These are phyloP conservation scores for Gastracanthus pulcherrimus DNA, from an alignment of 2,888 invertebrate species.

Conservation along the genomic window DNA sequence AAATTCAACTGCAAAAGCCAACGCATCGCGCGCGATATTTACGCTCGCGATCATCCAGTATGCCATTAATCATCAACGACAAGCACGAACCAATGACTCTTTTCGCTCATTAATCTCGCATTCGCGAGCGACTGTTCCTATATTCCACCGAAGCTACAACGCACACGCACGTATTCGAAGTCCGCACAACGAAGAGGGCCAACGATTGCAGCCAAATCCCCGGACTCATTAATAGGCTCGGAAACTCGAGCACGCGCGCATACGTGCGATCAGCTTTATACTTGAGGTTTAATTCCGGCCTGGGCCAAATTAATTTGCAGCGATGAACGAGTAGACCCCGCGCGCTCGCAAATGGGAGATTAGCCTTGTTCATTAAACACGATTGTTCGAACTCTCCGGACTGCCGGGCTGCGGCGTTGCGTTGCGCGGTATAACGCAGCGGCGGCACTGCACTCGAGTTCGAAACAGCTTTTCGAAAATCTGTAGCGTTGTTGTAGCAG, in stretches of 20 bases:
- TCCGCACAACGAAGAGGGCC: not conserved
- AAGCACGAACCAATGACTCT: not conserved
- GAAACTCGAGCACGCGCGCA: conserved; percentile 51
- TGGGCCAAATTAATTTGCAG: conserved; percentile 74
- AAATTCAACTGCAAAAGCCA: too few relatives aligned
- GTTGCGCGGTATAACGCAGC: not conserved
- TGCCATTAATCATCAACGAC: not conserved
- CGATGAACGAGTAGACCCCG: conserved; percentile 67
- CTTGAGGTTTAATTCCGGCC: conserved; percentile 74
- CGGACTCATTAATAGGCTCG: conserved; percentile 67
- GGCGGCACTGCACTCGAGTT: conserved; percentile 15
- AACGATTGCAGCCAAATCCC: conserved; percentile 61
- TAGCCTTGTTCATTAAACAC: conserved; percentile 74
- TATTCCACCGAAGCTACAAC: not conserved
- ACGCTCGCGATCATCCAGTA: not conserved
- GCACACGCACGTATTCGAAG: not conserved
- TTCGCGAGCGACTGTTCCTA: not conserved
- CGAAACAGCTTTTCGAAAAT: conserved; percentile 50
- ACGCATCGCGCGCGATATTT: not conserved
- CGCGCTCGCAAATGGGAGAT: conserved; percentile 69
- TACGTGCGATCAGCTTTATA: conserved; percentile 68
- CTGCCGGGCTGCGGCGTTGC: not conserved
- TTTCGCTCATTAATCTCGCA: conserved; percentile 25
- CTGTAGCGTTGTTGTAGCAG: not conserved
- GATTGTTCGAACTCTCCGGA: conserved; percentile 49